Percentiles rank a stretch among this genome's conserved stretches.
Evolutionary conservation across 2,797 vertebrate species (phyloP).

Genomic region (Hyperoplus immaculatus): DNA sequence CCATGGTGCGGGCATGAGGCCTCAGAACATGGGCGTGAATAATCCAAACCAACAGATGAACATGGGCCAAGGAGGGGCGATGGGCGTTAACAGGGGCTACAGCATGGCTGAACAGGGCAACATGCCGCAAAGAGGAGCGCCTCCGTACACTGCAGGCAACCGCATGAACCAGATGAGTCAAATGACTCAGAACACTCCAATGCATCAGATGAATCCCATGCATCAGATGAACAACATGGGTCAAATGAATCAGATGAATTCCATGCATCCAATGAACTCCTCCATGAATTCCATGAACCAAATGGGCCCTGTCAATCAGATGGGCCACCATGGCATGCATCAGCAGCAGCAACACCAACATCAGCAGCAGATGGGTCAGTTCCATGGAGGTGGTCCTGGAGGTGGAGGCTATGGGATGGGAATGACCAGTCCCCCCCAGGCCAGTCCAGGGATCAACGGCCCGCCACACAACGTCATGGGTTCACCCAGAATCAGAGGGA

Average conservation of each 20-base stretch:
- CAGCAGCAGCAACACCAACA: constrained; percentile 74
- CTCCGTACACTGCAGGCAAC: constrained; percentile 84
- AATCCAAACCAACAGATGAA: constrained; percentile 88
- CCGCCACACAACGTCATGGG: constrained; percentile 92
- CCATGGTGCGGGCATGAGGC: constrained; percentile 87
- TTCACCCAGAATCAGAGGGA: constrained; percentile 94
- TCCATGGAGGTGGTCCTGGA: constrained; percentile 74
- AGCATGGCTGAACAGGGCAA: constrained; percentile 87
- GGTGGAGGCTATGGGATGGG: constrained; percentile 87
- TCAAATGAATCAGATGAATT: constrained; percentile 80
- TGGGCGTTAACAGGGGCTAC: constrained; percentile 87
- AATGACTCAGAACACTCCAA: constrained; percentile 78
- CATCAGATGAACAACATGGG: constrained; percentile 82
- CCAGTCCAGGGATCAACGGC: constrained; percentile 90
- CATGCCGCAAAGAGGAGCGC: constrained; percentile 87
- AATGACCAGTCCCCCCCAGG: constrained; percentile 93
- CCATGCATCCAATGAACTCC: constrained; percentile 72
- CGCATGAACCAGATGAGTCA: constrained; percentile 83
- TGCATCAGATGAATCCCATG: constrained; percentile 76
- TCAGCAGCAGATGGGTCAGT: constrained; percentile 75
- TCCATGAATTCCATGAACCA: constrained; percentile 72
- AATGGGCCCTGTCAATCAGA: constrained; percentile 83
- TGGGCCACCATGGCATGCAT: constrained; percentile 83
- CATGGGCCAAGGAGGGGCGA: constrained; percentile 85
- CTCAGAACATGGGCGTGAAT: constrained; percentile 85